Percentiles rank a stretch among this genome's conserved stretches.
Conservation (phyloP, 2,797 vertebrate genomes). For the Threskiornis aethiopicus region DNA sequence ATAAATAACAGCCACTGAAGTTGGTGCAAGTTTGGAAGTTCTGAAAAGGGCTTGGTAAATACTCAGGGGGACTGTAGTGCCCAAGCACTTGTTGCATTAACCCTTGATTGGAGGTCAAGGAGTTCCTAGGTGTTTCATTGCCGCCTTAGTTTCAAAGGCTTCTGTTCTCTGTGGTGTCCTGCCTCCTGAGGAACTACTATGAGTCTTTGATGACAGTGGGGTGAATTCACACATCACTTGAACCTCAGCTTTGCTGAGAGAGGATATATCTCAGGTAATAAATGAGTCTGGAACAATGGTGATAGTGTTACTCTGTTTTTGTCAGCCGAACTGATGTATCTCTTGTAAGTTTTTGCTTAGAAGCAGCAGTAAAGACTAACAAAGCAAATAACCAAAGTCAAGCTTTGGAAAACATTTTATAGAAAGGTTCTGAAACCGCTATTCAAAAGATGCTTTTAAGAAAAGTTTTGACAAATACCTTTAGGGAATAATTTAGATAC, state of each 20-base stretch:
- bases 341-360: background rate
- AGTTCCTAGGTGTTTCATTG: background rate
- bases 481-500: background rate
- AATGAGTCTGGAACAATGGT: background rate
- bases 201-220: background rate
- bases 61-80: background rate
- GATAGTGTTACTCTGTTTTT: background rate
- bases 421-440: background rate
- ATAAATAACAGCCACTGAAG: background rate
- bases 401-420: background rate
- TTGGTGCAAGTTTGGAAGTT: background rate
- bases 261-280: background rate
- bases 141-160: background rate
- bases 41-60: background rate
- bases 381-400: background rate
- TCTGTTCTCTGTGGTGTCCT: background rate
- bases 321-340: background rate
- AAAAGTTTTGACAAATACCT: background rate
- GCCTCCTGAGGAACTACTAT: background rate
- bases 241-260: background rate
- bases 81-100: background rate
- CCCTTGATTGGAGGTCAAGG: background rate
- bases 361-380: background rate
- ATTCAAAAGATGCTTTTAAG: background rate
- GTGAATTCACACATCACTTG: background rate